Evolutionary conservation across 2,888 invertebrate genomes (phyloP).

Genomic region (Acanthococcus lagerstroemiae): DNA sequence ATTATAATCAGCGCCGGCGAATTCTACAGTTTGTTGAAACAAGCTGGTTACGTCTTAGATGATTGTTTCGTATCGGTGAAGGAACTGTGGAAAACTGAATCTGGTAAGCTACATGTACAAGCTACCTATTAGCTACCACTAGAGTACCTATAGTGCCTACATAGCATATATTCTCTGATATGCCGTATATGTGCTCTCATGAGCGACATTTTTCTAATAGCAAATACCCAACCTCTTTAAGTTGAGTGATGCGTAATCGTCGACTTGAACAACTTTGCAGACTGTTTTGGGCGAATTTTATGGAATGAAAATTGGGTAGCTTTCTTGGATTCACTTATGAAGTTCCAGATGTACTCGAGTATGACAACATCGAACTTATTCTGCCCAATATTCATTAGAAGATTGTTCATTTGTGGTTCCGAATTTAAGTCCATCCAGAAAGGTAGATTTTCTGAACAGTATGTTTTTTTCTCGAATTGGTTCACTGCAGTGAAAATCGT

Average conservation of each 20-base stretch:
- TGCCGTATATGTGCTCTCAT: neutral
- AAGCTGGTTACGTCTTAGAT: neutral
- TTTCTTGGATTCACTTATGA: neutral
- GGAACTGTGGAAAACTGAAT: neutral
- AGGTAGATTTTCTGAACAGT: neutral
- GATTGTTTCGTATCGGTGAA: neutral
- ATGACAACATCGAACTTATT: neutral
- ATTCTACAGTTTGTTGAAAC: neutral
- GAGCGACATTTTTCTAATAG: no score
- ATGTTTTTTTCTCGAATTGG: neutral
- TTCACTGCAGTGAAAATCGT: neutral
- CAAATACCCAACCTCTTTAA: no score
- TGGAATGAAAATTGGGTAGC: neutral
- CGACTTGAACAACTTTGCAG: neutral
- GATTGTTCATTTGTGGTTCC: neutral
- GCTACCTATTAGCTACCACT: no score
- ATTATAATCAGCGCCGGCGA: neutral
- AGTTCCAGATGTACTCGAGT: neutral
- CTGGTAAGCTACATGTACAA: neutral
- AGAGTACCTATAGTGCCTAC: neutral
- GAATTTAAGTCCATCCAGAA: neutral
- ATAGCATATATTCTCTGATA: neutral
- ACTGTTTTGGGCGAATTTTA: neutral
- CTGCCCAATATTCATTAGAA: neutral
- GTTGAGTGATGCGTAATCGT: neutral